These are phyloP conservation scores for Grapholita molesta DNA, from an alignment of 1,140 invertebrate genomes.

Conservation along the genomic window DNA sequence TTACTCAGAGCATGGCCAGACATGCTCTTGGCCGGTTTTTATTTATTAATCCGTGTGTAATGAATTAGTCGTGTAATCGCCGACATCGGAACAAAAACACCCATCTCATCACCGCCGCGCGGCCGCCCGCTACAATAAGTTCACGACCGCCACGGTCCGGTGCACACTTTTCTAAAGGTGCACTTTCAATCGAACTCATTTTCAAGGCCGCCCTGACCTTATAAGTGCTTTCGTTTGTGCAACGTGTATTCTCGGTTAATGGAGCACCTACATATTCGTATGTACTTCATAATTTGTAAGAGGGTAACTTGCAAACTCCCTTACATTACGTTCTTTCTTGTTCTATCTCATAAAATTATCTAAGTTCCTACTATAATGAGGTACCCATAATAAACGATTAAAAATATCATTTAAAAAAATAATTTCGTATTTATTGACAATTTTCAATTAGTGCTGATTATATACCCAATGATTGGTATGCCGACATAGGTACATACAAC, in stretches of 20 bases:
- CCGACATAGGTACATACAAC: no score
- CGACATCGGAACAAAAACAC: not conserved
- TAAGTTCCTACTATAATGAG: no score
- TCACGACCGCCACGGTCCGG: conserved; percentile 65
- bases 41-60: no score
- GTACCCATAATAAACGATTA: no score
- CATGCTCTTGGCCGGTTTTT: no score
- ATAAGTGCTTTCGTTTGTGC: conserved; percentile 22
- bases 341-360: no score
- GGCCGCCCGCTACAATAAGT: conserved; percentile 54
- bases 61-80: not conserved
- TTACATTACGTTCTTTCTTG: no score
- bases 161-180: conserved; percentile 63
- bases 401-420: no score
- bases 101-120: not conserved
- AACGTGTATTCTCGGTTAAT: not conserved
- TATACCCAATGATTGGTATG: no score
- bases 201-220: conserved; percentile 17
- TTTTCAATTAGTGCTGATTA: no score
- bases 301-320: not conserved
- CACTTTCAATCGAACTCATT: conserved; percentile 52
- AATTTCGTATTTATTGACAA: no score
- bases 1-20: no score
- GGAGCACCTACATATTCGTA: not conserved
- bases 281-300: not conserved